Conservation (phyloP, 2,113 vertebrate species). For the Indicator maculatus region DNA sequence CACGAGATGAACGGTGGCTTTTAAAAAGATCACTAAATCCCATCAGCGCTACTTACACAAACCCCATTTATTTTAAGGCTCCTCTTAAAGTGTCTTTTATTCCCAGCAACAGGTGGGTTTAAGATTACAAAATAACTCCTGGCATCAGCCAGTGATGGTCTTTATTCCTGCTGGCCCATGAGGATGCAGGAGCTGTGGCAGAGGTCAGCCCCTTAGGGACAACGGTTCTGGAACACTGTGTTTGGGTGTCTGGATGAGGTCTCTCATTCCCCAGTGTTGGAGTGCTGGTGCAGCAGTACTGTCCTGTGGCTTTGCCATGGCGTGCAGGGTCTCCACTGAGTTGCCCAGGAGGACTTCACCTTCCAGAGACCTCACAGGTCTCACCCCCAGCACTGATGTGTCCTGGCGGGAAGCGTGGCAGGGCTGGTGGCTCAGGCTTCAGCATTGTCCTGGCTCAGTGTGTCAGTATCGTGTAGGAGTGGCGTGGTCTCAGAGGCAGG, state of each 20-base stretch:
- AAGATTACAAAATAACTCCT: constrained; percentile 22
- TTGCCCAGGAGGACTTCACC: neutral
- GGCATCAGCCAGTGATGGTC: neutral
- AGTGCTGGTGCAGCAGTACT: neutral
- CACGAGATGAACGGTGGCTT: neutral
- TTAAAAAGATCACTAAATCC: constrained; percentile 45
- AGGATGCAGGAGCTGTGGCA: neutral
- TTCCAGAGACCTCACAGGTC: neutral
- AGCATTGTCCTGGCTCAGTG: fast-evolving
- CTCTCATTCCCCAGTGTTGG: fast-evolving
- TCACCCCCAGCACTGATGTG: fast-evolving
- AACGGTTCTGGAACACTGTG: neutral
- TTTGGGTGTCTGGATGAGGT: neutral
- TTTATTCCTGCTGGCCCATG: neutral
- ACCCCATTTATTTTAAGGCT: constrained; percentile 45
- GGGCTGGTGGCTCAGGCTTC: neutral
- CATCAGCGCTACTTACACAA: constrained; percentile 4
- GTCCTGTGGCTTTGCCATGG: neutral
- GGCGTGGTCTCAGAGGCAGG: neutral
- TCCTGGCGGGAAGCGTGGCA: fast-evolving
- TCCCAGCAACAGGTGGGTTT: neutral
- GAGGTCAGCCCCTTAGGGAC: neutral
- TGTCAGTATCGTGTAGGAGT: neutral
- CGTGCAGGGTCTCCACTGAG: neutral
- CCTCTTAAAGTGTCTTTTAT: constrained; percentile 16